These are phyloP conservation scores for Beris morrisii DNA, from an alignment of 2,888 invertebrate genomes.

Conservation along the genomic window DNA sequence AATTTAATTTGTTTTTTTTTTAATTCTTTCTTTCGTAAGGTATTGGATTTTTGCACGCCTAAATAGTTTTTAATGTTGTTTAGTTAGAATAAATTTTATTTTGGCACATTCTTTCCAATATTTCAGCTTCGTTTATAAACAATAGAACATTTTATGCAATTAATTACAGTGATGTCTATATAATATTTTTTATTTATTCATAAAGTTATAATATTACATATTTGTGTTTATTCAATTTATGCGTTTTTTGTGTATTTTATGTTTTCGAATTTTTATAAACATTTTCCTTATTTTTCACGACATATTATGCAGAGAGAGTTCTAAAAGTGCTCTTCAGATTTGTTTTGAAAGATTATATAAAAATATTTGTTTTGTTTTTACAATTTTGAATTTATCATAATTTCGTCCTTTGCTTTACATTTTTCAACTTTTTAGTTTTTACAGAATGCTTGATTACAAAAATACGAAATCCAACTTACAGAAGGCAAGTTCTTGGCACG, in stretches of 20 bases:
- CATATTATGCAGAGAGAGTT: conserved; percentile 1
- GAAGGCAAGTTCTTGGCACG: too few species aligned
- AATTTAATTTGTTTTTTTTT: conserved; percentile 20
- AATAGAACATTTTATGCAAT: conserved; percentile 6
- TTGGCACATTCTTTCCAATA: conserved; percentile 35
- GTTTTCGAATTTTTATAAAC: conserved; percentile 7
- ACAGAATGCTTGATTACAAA: too few species aligned
- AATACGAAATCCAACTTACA: too few species aligned
- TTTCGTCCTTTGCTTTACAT: conserved; percentile 19
- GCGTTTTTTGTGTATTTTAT: conserved; percentile 6
- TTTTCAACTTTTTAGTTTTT: too few species aligned
- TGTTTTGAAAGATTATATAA: conserved; percentile 37
- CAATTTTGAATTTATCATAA: conserved; percentile 13
- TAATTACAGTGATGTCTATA: conserved; percentile 16
- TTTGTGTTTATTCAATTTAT: conserved; percentile 12
- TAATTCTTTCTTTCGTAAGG: neutral
- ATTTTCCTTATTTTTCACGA: neutral
- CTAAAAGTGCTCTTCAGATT: conserved; percentile 1
- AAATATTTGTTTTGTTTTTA: conserved; percentile 33
- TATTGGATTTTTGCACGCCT: conserved; percentile 12
- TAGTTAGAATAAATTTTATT: conserved; percentile 29
- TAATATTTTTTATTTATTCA: conserved; percentile 8
- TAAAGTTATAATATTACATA: conserved; percentile 18
- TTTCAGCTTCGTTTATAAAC: neutral
- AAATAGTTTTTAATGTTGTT: conserved; percentile 21